Percentiles rank a stretch among this genome's conserved stretches.
These are phyloP conservation scores for Pelobates cultripes DNA, from an alignment of 2,797 vertebrate genomes.

Conservation along the genomic window DNA sequence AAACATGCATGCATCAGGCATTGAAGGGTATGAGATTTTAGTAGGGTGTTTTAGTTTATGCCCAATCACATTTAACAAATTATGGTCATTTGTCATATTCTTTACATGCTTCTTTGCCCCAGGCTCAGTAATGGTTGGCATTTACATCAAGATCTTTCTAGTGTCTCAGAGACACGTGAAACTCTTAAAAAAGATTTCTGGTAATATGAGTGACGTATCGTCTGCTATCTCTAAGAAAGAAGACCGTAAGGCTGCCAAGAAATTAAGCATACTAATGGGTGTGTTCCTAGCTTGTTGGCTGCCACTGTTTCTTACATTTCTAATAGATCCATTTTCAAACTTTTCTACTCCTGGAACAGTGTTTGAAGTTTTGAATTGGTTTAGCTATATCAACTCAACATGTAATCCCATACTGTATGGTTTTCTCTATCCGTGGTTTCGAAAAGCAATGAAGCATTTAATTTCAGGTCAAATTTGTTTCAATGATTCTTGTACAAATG, in stretches of 20 bases:
- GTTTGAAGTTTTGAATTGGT: slow-evolving; percentile 66
- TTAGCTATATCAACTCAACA: slow-evolving; percentile 72
- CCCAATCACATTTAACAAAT: slow-evolving; percentile 59
- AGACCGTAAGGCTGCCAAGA: slow-evolving; percentile 62
- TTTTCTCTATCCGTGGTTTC: slow-evolving; percentile 75
- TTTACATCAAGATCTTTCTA: slow-evolving; percentile 58
- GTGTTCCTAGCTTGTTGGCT: slow-evolving; percentile 66
- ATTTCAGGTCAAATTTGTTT: slow-evolving; percentile 57
- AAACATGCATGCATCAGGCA: slow-evolving; percentile 52
- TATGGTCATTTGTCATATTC: slow-evolving; percentile 56
- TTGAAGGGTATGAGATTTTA: slow-evolving; percentile 37
- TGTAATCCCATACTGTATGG: slow-evolving; percentile 72
- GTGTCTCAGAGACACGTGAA: slow-evolving; percentile 52
- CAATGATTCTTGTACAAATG: too few relatives aligned
- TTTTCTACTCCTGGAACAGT: slow-evolving; percentile 59
- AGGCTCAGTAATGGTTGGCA: slow-evolving; percentile 53
- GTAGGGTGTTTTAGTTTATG: slow-evolving; percentile 54
- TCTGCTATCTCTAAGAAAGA: slow-evolving; percentile 9
- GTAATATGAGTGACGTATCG: background rate
- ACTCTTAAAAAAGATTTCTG: too few relatives aligned
- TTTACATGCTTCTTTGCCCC: slow-evolving; percentile 62
- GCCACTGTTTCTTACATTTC: slow-evolving; percentile 66
- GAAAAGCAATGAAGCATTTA: slow-evolving; percentile 62
- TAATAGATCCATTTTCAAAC: slow-evolving; percentile 60
- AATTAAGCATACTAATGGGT: slow-evolving; percentile 67